Conservation (phyloP, 2,888 invertebrate genomes). For the Brenthis hecate region DNA sequence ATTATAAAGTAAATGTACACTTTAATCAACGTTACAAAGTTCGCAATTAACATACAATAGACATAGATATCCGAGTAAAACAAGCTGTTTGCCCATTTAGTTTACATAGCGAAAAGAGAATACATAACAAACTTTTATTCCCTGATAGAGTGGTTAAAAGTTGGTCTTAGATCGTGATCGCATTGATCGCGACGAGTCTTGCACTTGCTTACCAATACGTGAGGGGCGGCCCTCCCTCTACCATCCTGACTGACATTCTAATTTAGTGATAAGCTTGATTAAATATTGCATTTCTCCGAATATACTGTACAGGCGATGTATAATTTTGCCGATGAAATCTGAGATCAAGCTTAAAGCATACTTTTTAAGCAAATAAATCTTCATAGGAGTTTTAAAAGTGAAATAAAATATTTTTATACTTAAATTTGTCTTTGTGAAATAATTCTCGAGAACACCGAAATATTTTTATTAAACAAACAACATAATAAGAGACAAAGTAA, state of each 20-base stretch:
- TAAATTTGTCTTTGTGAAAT: not conserved
- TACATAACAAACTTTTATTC: slow-evolving; percentile 1
- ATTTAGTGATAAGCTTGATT: slow-evolving; percentile 10
- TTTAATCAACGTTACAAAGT: no score
- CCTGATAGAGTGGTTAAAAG: not conserved
- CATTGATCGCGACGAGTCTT: slow-evolving; percentile 23
- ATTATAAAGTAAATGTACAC: no score
- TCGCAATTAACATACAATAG: no score
- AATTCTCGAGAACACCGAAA: not conserved
- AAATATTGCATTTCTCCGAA: slow-evolving; percentile 12
- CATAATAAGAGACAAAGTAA: no score
- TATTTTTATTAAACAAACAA: no score
- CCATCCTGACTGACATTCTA: slow-evolving; percentile 16
- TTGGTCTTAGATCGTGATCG: slow-evolving; percentile 3
- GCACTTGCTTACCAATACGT: slow-evolving; percentile 20
- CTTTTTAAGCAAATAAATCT: slow-evolving; percentile 7
- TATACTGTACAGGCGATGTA: slow-evolving; percentile 8
- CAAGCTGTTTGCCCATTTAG: no score
- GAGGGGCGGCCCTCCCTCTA: slow-evolving; percentile 14
- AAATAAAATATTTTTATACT: not conserved
- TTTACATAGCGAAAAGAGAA: not conserved
- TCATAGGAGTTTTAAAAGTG: not conserved
- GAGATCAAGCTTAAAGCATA: slow-evolving; percentile 12
- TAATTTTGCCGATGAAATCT: slow-evolving; percentile 16
- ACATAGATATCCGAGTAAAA: no score